Evolutionary conservation across 2,888 invertebrate species (phyloP), one percentile per base, ranked within the genome.

Genomic region (Eupithecia inturbata): DNA sequence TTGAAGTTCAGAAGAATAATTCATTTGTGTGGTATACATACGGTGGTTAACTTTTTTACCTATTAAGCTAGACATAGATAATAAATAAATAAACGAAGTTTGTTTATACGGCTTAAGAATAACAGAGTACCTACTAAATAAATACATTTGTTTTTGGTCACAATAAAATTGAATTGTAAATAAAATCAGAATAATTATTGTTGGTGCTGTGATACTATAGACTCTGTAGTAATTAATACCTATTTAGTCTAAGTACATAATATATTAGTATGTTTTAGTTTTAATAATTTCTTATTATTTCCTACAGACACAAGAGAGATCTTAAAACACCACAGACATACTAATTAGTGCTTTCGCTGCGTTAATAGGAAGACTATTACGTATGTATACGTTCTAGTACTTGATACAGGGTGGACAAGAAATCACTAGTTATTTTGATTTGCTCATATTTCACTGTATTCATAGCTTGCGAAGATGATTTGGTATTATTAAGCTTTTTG

Each of bases 271-370:
- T 68, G 39, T 69, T 49, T 71, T 71, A 64, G 63, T 75, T 74
- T 49, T 75, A 75, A 77, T 75, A 76, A 78, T 71, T 63, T 72
- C 22, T 71, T 76, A 76, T 74, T 80, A 77, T 76, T 73, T 73
- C 66, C 80, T 53, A 76, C 80, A 80, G 80, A 77, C 76, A 80
- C 75, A 78, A 76, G 71, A 75, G 78, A 68, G 39, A 68, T 70
- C 69, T 36, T 69, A 77, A 76, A 74, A 72, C 68, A 72, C 64
- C 72, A 76, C 70, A 71, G 75, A 41, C 73, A 76, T 63, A 71
- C 71, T 39, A 76, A 68, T 49, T 71, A 73, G 66, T 49, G 68
- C 70, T 72, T 31, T 45, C 57, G 41, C 57, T 75, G 75, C 72
- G 39, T 70, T 68, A 19, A 63, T 72, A 69, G 36, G 62, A 68